Evolutionary conservation across 2,797 vertebrate species (phyloP).

Genomic region (Coranthus polyacanthus): DNA sequence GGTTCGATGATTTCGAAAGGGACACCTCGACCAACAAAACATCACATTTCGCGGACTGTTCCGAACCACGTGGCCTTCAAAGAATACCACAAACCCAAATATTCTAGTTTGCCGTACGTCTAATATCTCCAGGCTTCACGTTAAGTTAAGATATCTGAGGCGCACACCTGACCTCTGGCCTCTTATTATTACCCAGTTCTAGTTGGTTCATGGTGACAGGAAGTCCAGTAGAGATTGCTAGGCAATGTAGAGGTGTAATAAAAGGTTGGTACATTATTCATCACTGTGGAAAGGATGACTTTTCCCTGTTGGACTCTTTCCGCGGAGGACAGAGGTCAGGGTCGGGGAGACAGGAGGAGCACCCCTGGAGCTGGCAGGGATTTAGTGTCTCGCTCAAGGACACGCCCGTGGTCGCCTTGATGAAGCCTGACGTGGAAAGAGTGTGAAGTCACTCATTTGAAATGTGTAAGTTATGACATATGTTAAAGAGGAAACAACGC

Average conservation of each 20-base stretch:
- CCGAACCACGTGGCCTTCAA: neutral
- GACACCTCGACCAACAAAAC: neutral
- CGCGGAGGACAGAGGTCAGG: conserved; percentile 49
- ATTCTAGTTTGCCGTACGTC: neutral
- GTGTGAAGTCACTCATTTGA: neutral
- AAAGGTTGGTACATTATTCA: conserved; percentile 60
- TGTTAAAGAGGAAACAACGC: too few species aligned
- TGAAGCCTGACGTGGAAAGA: neutral
- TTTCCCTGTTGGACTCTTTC: conserved; percentile 11
- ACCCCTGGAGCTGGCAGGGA: conserved; percentile 23
- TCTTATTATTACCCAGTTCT: conserved; percentile 19
- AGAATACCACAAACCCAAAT: neutral
- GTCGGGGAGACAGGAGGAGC: conserved; percentile 26
- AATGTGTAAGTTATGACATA: neutral
- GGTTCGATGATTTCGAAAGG: neutral
- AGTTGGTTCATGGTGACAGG: conserved; percentile 19
- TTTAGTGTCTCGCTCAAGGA: conserved; percentile 58
- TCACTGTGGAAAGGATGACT: conserved; percentile 17
- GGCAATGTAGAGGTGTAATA: conserved; percentile 43
- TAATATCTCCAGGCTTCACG: conserved; percentile 11
- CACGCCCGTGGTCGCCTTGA: conserved; percentile 16
- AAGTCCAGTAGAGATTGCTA: neutral
- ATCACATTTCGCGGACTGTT: conserved; percentile 14
- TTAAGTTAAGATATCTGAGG: neutral
- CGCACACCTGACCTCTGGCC: conserved; percentile 30